Evolutionary conservation across 2,888 invertebrate species (phyloP).

Genomic region (Lasioglossum vierecki): DNA sequence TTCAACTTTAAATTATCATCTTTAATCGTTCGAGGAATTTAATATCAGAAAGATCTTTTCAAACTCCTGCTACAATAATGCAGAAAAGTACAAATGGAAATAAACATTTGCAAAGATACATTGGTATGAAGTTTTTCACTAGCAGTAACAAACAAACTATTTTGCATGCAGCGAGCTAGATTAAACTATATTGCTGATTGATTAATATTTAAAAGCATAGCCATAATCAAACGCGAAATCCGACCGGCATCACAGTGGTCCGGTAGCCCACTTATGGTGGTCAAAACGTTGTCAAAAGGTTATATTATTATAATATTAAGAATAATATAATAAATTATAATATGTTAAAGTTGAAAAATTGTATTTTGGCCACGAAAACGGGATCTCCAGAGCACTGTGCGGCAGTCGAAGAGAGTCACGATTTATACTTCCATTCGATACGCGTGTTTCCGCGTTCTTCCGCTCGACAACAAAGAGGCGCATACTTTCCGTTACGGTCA

Average conservation of each 20-base stretch:
- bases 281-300: no score
- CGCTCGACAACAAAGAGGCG: slow-evolving; percentile 44
- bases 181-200: not conserved
- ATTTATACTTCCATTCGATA: slow-evolving; percentile 46
- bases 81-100: not conserved
- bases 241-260: no score
- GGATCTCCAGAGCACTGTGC: no score
- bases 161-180: not conserved
- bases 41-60: not conserved
- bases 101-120: not conserved
- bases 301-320: no score
- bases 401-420: not conserved
- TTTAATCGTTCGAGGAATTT: not conserved
- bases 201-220: not conserved
- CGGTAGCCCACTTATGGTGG: no score
- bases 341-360: no score
- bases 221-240: not conserved
- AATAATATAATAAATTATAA: no score
- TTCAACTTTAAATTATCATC: not conserved
- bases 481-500: slow-evolving; percentile 64
- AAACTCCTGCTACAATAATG: not conserved
- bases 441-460: slow-evolving; percentile 51
- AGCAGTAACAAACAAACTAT: not conserved
- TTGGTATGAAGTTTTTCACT: not conserved
- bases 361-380: no score